phyloP scores from a whole-genome alignment of 2,888 invertebrate species.

The Terebella lapidaria region DNA sequence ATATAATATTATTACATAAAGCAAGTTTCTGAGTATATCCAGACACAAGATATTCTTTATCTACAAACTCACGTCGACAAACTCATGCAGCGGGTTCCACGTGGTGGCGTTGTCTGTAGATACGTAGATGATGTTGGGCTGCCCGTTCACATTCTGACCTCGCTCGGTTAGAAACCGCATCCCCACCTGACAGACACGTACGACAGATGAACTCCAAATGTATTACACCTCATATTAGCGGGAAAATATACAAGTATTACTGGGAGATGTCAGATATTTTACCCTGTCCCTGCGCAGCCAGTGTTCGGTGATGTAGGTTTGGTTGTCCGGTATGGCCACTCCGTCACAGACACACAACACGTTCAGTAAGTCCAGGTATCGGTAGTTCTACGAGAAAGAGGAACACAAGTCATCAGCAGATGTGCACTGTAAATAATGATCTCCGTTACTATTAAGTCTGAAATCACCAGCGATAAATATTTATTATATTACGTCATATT shows the following conservation, averaged over 20 bases:
- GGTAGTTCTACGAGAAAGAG: conserved; percentile 40
- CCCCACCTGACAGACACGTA: conserved; percentile 15
- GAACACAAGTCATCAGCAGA: too few species aligned
- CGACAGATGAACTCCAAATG: background rate
- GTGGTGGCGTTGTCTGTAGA: conserved; percentile 41
- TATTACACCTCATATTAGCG: background rate
- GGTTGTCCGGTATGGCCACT: conserved; percentile 52
- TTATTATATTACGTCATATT: background rate
- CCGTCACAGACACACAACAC: conserved; percentile 53
- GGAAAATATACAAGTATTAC: background rate
- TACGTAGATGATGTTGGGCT: conserved; percentile 52
- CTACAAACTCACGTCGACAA: conserved; percentile 50
- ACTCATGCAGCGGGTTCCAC: conserved; percentile 51
- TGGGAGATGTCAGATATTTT: too few species aligned
- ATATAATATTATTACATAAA: background rate
- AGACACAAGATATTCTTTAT: too few species aligned
- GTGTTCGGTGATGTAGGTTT: conserved; percentile 50
- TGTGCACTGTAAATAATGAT: too few species aligned
- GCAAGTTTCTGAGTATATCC: too few species aligned
- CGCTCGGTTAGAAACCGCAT: conserved; percentile 45
- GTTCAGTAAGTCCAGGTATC: conserved; percentile 50
- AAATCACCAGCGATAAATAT: background rate
- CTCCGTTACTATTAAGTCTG: background rate
- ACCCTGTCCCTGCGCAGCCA: conserved; percentile 40
- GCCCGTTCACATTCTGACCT: conserved; percentile 52